Conservation (phyloP, 1,140 invertebrate genomes). For the Brachionus manjavacas region DNA sequence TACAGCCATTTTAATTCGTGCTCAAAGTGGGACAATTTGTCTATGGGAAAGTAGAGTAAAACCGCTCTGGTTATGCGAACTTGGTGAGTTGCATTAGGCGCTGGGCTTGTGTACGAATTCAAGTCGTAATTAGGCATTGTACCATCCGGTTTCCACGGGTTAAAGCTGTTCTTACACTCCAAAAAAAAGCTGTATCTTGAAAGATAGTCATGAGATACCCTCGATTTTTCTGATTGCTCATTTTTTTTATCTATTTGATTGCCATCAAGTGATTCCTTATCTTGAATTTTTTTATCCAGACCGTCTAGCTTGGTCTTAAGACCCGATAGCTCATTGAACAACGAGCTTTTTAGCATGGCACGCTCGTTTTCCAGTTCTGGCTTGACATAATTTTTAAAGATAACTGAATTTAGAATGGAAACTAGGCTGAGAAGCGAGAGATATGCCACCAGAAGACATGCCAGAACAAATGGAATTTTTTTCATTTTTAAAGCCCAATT, state of each 20-base stretch:
- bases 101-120: background rate
- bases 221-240: background rate
- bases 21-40: background rate
- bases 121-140: background rate
- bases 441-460: background rate
- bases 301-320: background rate
- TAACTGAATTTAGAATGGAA: background rate
- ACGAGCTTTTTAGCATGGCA: background rate
- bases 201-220: background rate
- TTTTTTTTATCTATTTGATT: background rate
- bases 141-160: background rate
- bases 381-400: slow-evolving; percentile 18
- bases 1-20: slow-evolving; percentile 35
- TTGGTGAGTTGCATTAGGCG: background rate
- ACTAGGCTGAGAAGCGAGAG: background rate
- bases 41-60: slow-evolving; percentile 2
- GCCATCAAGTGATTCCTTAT: background rate
- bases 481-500: background rate
- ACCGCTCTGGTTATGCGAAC: background rate
- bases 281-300: background rate
- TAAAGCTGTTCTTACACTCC: background rate
- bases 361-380: slow-evolving; percentile 1
- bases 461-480: background rate
- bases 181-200: background rate
- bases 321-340: background rate